Evolutionary conservation across 2,113 vertebrate genomes (phyloP), one percentile per base, ranked within the genome.

Genomic region (Poeciliopsis turrubarensis): DNA sequence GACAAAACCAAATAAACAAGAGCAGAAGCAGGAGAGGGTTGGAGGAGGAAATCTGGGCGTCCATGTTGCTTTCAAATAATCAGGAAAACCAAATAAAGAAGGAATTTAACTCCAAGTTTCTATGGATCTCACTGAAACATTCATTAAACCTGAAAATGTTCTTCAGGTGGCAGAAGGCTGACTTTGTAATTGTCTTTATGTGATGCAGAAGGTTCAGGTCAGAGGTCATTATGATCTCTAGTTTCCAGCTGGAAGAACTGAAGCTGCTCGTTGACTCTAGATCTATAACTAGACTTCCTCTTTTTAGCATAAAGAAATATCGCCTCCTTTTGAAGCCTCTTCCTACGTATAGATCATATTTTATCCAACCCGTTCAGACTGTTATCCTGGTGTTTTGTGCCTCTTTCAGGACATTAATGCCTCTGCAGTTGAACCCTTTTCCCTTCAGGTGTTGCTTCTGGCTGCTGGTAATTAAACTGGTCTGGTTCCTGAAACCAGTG

Each of bases 31-130:
- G 27, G 14, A 4, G 27, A 8, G 14, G 17, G 17, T 2, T 47
- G 44, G 44, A 19, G 14, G 17, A 47, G 44, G 5, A 47, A 47
- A 17, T 14, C 44, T 17, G 14, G 27, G 13, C 31, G 17, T 41
- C 68, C 69, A 51, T 22, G 1, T 78, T 34, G 31, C 44, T 44
- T 69, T 39, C 72, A 68, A 73, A 69, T 69, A 73, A 63, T 70
- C 51, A 41, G 68, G 57, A 62, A 68, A 82, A 70, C 39, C 17
- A 26, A 73, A 41, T 29, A 8, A 10, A 17, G 51, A n/a, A 57
- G 25, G 7, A 57, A 17, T 57, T 57, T 7, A 57, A 25, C 51
- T 57, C 51, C 51, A 57, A 9, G 17, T 37, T 37, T 37, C 34
- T 12, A 37, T 11, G 34, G 34, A 11, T 37, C 34, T 37, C 34